Conservation (phyloP, 2,797 vertebrate genomes). For the Rhabdomys pumilio region DNA sequence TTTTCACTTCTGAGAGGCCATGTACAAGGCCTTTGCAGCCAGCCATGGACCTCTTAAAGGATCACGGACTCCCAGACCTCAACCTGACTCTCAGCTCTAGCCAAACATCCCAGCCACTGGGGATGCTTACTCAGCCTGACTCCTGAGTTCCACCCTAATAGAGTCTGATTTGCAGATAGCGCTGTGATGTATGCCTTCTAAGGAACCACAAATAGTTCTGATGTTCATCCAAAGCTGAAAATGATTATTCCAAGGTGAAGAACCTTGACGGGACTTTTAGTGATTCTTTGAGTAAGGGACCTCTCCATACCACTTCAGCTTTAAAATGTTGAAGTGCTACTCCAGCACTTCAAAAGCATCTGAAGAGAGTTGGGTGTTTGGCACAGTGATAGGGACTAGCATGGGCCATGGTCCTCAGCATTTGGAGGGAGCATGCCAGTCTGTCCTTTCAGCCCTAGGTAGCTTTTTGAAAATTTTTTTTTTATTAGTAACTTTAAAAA, state of each 20-base stretch:
- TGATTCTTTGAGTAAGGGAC: not conserved
- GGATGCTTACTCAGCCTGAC: not conserved
- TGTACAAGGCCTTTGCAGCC: not conserved
- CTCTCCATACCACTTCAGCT: not conserved
- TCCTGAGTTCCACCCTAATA: not conserved
- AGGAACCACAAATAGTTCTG: not conserved
- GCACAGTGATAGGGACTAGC: not conserved
- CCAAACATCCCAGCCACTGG: slow-evolving; percentile 2
- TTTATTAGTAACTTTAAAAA: too few species aligned
- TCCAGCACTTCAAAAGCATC: not conserved
- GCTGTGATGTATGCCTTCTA: not conserved
- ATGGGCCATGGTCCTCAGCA: not conserved
- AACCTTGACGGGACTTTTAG: not conserved
- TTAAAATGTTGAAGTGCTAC: not conserved
- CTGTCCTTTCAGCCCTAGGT: not conserved
- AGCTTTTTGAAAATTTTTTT: not conserved
- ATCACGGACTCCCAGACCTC: not conserved
- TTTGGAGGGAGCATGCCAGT: not conserved
- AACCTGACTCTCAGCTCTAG: not conserved
- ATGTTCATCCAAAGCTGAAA: not conserved
- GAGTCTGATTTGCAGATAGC: not conserved
- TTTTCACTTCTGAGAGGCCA: not conserved
- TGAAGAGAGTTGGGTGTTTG: not conserved
- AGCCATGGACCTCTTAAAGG: not conserved
- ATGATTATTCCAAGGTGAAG: not conserved